Percentiles rank a stretch among this genome's conserved stretches.
Evolutionary conservation across 2,113 vertebrate genomes (phyloP).

Genomic region (Dendrocopos noguchii): DNA sequence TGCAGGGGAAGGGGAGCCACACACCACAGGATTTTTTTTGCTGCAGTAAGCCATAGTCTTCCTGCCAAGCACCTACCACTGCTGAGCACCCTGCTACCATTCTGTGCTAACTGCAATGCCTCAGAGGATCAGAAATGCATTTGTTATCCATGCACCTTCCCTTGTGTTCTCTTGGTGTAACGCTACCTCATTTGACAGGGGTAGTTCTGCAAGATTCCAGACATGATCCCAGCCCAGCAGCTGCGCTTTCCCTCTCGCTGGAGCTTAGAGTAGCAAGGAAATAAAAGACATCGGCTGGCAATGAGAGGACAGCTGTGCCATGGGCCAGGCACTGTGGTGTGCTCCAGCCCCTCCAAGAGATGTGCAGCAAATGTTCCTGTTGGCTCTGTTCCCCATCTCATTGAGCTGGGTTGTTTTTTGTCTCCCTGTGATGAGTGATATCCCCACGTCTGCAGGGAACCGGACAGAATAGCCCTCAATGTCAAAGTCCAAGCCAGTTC

Average conservation of each 20-base stretch:
- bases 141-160: neutral
- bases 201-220: neutral
- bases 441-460: accelerated
- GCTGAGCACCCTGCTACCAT: neutral
- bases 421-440: accelerated
- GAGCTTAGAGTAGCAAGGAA: neutral
- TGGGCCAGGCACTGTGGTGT: accelerated
- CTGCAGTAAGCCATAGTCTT: too few species aligned
- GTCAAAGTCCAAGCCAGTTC: neutral
- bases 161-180: neutral
- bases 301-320: neutral
- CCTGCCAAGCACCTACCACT: neutral
- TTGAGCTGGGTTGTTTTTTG: neutral
- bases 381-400: neutral
- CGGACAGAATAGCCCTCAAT: accelerated
- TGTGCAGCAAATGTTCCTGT: accelerated
- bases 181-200: neutral
- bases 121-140: neutral
- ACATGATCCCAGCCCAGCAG: neutral
- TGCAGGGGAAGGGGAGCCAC: neutral
- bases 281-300: neutral
- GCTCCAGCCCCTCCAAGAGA: neutral
- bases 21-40: neutral
- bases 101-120: accelerated
- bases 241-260: accelerated